Base-by-base conservation (phyloP, 37 sponge, comb jelly and placozoan species). In the Bolinopsis microptera region DNA sequence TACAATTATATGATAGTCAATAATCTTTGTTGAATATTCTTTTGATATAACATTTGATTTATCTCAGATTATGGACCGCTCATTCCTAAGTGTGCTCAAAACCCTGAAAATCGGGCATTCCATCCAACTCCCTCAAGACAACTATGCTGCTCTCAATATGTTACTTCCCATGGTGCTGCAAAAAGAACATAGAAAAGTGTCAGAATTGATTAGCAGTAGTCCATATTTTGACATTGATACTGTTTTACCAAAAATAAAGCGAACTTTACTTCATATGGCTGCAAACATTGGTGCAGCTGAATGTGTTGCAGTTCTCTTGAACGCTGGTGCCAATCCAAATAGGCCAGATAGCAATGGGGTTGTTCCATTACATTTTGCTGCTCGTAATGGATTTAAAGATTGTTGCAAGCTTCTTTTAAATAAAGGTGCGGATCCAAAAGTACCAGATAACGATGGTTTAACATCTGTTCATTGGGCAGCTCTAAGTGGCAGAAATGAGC, bases 381-480 rank as follows among this genome's bases (percentile, higher is more conserved):
- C 96, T n/a, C 94, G 97, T 69, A 96, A 96, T 94, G 98, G 97
- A 95, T 97, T 86, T 27, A 86, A 86, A 40, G 90, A 86, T 40
- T 86, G 90, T 41, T 41, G 41, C 28, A 39, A 41, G 28, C 90
- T 86, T 23, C 90, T 86, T n/a, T 27, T 86, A 3, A 86, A 86
- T 27, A 86, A 86, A 27, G 90, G 90, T 33, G 90, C 90, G 18
- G 90, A 86, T 86, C 61, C 90, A 39, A 86, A 39, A 39, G 90
- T 86, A n/a, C 90, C 90, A 36, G 90, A 86, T 40, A 86, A 86
- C 26, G 90, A 86, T 41, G 90, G 90, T 1, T 38, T 86, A 39
- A 86, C 90, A 22, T 86, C 90, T 41, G 90, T 98, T 0, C 99
- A 98, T 93, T 98, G 99, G 99, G 68, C 95, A 31, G 99, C 99